These are phyloP conservation scores for Lynx canadensis DNA, from an alignment of 2,113 vertebrate species.

Conservation along the genomic window DNA sequence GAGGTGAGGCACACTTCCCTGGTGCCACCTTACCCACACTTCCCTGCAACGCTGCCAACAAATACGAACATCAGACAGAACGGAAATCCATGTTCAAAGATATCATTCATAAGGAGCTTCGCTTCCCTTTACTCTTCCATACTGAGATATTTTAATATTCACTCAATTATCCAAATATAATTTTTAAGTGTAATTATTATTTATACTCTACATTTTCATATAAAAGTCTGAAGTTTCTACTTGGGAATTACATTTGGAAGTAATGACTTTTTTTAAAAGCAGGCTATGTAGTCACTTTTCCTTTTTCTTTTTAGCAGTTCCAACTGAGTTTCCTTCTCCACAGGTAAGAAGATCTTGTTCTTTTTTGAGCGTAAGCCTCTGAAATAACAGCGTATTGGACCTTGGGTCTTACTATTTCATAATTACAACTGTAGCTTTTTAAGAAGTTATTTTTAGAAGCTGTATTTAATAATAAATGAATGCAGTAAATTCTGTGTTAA, in stretches of 20 bases:
- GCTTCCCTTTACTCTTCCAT: neutral
- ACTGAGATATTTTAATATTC: neutral
- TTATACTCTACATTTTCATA: neutral
- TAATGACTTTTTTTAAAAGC: neutral
- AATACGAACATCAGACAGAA: neutral
- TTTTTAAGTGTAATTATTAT: neutral
- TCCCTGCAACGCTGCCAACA: neutral
- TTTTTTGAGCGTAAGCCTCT: neutral
- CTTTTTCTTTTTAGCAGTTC: neutral
- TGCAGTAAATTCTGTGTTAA: neutral
- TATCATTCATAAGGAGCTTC: neutral
- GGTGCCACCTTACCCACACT: fast-evolving
- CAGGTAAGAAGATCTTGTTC: neutral
- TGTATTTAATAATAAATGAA: neutral
- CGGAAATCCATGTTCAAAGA: neutral
- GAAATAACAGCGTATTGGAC: neutral
- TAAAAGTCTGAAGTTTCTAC: neutral
- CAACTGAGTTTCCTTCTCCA: neutral
- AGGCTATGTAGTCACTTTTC: neutral
- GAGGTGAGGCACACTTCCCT: fast-evolving
- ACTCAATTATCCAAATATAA: neutral
- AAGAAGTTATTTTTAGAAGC: neutral
- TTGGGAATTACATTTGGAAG: conserved; percentile 37
- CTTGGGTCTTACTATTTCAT: neutral
- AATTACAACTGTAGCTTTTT: neutral